phyloP scores from a whole-genome alignment of 2,888 invertebrate genomes.

The Myopa testacea region DNA sequence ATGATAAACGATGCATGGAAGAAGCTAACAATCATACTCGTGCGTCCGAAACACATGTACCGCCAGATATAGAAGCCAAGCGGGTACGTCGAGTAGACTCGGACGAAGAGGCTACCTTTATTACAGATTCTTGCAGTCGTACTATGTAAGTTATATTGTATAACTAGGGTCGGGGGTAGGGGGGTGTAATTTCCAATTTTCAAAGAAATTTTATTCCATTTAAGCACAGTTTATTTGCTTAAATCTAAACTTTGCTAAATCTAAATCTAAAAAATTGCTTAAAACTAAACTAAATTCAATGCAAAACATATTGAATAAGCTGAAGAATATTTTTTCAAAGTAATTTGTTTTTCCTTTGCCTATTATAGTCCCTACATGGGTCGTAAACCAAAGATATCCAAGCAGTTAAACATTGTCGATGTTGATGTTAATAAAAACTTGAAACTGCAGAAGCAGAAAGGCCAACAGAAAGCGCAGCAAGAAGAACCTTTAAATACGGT shows the following conservation, averaged over 20 bases:
- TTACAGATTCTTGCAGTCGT: constrained; percentile 59
- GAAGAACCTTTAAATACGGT: constrained; percentile 57
- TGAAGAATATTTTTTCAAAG: not conserved
- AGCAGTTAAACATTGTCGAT: constrained; percentile 49
- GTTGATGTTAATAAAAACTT: constrained; percentile 44
- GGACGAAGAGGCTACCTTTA: constrained; percentile 49
- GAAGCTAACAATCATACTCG: constrained; percentile 60
- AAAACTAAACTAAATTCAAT: no score
- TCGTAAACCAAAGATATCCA: constrained; percentile 54
- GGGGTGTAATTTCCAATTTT: not conserved
- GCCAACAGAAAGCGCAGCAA: constrained; percentile 5
- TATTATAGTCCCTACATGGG: constrained; percentile 65
- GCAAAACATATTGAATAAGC: not conserved
- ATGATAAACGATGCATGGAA: constrained; percentile 57
- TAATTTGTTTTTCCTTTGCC: constrained; percentile 17
- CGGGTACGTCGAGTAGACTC: constrained; percentile 49
- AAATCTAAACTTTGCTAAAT: not conserved
- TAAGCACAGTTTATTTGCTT: not conserved
- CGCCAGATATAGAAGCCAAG: constrained; percentile 46
- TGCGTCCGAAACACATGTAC: constrained; percentile 47
- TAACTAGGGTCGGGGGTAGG: not conserved
- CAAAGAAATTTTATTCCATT: not conserved
- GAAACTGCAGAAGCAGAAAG: not conserved
- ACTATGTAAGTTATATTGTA: constrained; percentile 56
- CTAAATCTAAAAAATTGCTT: no score